Conservation (phyloP, 1,140 invertebrate species). For the Drosophila sturtevanti region DNA sequence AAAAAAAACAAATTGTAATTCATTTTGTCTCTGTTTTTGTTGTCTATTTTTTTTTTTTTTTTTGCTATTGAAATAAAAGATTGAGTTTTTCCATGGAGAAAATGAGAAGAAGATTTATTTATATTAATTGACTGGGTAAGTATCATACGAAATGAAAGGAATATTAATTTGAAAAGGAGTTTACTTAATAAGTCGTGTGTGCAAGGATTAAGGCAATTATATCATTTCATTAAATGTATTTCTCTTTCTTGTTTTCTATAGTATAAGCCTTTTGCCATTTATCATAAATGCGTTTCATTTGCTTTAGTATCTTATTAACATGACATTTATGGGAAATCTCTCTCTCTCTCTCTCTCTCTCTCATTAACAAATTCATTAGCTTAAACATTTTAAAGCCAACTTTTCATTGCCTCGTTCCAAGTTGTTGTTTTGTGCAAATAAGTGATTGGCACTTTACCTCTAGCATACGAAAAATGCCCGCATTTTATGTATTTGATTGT, state of each 20-base stretch:
- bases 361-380: conserved; percentile 17
- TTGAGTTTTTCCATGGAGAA: conserved; percentile 10
- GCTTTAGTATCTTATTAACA: conserved; percentile 1
- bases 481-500: conserved; percentile 7
- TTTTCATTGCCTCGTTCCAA: background rate
- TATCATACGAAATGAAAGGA: no score
- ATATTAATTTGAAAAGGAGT: no score
- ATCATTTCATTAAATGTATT: no score
- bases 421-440: conserved; percentile 5
- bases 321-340: background rate
- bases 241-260: no score
- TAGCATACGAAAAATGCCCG: background rate
- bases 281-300: background rate
- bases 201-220: no score
- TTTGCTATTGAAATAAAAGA: conserved; percentile 40
- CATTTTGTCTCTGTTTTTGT: background rate
- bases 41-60: conserved; percentile 19
- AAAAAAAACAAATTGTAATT: background rate
- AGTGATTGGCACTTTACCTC: conserved; percentile 43
- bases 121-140: background rate
- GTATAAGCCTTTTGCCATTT: no score
- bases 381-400: background rate
- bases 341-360: no score
- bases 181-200: no score
- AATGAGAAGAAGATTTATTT: no score